These are phyloP conservation scores for Phocoena phocoena DNA, from an alignment of 2,113 vertebrate genomes.

Conservation along the genomic window DNA sequence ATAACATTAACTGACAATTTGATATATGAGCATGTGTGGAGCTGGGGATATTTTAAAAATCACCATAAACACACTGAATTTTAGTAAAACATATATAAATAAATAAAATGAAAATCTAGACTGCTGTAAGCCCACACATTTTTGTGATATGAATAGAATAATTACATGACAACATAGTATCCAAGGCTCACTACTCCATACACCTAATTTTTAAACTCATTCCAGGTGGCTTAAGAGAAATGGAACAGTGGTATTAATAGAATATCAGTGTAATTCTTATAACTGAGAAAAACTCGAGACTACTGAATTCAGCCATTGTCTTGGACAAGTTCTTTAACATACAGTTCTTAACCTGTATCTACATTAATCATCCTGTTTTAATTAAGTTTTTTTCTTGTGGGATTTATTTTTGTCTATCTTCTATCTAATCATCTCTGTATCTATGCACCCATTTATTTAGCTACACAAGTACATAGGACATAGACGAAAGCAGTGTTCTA, in stretches of 20 bases:
- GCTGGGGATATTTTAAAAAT: not conserved
- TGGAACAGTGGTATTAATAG: not conserved
- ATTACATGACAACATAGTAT: not conserved
- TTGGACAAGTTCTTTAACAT: not conserved
- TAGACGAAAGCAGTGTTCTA: not conserved
- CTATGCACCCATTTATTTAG: not conserved
- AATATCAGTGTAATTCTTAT: not conserved
- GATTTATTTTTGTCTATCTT: not conserved
- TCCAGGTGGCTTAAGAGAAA: conserved; percentile 7
- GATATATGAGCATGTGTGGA: conserved; percentile 48
- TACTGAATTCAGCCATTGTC: not conserved
- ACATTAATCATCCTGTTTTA: conserved; percentile 15
- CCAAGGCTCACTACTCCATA: not conserved
- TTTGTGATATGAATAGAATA: not conserved
- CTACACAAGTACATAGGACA: not conserved
- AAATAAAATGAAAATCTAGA: not conserved
- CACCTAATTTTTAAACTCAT: not conserved
- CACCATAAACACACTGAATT: not conserved
- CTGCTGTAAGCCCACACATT: not conserved
- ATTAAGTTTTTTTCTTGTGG: not conserved
- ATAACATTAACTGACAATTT: conserved; percentile 58
- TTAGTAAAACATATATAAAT: not conserved
- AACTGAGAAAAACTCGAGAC: not conserved
- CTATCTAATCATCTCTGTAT: not conserved
- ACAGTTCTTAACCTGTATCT: not conserved